Percentiles rank a stretch among this genome's conserved stretches.
Conservation (phyloP, 2,113 vertebrate genomes). For the Cnemophilus loriae region DNA sequence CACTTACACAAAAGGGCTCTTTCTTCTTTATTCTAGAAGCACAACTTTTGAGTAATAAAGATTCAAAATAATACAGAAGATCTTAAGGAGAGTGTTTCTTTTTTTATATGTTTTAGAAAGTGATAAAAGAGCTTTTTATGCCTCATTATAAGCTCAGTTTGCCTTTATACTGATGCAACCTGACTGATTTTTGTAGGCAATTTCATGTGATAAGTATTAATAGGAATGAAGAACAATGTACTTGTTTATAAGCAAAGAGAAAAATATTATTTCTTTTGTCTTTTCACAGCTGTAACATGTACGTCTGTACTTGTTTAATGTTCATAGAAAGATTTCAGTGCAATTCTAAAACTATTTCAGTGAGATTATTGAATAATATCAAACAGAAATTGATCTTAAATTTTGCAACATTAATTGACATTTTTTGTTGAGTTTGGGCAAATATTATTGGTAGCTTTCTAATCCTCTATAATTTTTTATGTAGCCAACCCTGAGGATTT, state of each 20-base stretch:
- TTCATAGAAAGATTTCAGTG: not conserved
- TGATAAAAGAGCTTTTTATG: not conserved
- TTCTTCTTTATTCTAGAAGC: not conserved
- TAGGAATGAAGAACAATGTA: not conserved
- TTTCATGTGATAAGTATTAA: not conserved
- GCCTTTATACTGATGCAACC: not conserved
- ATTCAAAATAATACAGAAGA: not conserved
- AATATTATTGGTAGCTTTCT: not conserved
- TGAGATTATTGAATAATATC: not conserved
- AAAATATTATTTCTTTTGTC: not conserved
- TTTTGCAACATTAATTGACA: not conserved
- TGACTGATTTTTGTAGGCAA: not conserved
- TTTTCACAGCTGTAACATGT: not conserved
- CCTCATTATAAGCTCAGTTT: not conserved
- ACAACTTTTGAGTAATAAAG: not conserved
- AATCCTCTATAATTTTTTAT: not conserved
- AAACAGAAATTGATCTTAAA: not conserved
- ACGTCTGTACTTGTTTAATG: not conserved
- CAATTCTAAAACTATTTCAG: not conserved
- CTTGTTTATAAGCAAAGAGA: not conserved
- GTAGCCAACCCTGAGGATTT: not conserved
- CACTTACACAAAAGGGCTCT: not conserved
- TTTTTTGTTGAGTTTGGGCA: not conserved
- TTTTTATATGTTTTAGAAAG: not conserved
- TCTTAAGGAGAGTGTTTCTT: not conserved